Evolutionary conservation across 1,140 invertebrate genomes (phyloP).

Genomic region (Heliothis virescens): DNA sequence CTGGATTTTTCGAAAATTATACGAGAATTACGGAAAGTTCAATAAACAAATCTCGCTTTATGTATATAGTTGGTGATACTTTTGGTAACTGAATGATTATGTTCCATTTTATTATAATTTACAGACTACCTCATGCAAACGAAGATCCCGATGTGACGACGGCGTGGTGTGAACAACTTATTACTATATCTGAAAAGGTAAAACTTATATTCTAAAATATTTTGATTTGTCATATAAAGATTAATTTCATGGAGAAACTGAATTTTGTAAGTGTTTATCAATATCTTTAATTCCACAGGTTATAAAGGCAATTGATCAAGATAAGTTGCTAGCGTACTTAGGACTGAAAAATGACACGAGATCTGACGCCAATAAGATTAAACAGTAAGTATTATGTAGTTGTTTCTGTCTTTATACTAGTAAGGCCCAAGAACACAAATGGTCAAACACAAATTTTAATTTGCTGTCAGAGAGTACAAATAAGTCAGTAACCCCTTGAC

Average conservation of each 20-base stretch:
- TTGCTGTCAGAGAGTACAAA: too few species aligned
- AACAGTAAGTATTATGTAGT: conserved; percentile 86
- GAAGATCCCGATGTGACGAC: conserved; percentile 83
- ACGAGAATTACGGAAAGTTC: too few species aligned
- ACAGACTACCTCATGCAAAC: conserved; percentile 84
- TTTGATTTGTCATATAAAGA: too few species aligned
- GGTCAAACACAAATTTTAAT: too few species aligned
- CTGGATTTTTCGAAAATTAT: too few species aligned
- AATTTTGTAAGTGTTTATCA: too few species aligned
- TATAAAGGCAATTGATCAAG: conserved; percentile 91
- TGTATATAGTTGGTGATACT: not conserved
- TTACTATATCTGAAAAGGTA: conserved; percentile 78
- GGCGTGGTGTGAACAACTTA: conserved; percentile 86
- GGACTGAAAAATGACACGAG: conserved; percentile 93
- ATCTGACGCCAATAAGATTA: conserved; percentile 92
- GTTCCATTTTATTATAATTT: conserved; percentile 8
- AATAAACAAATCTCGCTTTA: too few species aligned
- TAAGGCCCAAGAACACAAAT: not conserved
- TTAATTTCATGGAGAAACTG: too few species aligned
- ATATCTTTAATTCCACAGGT: conserved; percentile 80
- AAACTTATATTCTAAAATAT: not conserved
- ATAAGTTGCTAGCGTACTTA: conserved; percentile 91
- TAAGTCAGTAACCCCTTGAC: too few species aligned
- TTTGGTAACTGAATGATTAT: not conserved
- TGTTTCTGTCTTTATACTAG: not conserved